phyloP scores from a whole-genome alignment of 2,113 vertebrate species.

The Calypte anna region DNA sequence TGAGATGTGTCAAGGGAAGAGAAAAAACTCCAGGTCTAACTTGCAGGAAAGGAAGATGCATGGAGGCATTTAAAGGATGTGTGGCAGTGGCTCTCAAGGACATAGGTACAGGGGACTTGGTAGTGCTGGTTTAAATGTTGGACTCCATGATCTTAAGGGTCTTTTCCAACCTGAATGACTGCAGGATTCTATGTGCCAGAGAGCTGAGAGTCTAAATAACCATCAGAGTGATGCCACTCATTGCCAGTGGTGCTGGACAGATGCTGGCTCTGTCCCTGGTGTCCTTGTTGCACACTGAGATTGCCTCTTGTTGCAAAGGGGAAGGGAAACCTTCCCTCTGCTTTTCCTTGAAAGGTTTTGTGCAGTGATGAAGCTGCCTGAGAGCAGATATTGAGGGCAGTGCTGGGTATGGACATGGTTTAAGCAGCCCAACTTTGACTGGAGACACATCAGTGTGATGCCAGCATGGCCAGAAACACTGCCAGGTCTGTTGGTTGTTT shows the following conservation, averaged over 20 bases:
- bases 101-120: too few species aligned
- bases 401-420: fast-evolving
- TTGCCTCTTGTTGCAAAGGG: not conserved
- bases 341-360: not conserved
- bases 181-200: not conserved
- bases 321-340: not conserved
- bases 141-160: too few species aligned
- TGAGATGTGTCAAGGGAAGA: not conserved
- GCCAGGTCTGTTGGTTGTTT: not conserved
- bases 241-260: not conserved
- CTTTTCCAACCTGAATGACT: not conserved
- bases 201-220: not conserved
- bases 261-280: not conserved
- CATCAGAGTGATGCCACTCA: not conserved
- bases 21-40: not conserved
- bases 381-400: not conserved
- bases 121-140: too few species aligned
- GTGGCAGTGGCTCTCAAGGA: too few species aligned
- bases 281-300: not conserved
- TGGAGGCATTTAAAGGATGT: too few species aligned
- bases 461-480: not conserved
- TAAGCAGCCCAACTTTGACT: not conserved
- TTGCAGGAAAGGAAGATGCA: too few species aligned
- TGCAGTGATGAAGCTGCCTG: not conserved
- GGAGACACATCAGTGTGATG: not conserved